Conservation (phyloP, 1,140 invertebrate genomes). For the Plutomurus gul region DNA sequence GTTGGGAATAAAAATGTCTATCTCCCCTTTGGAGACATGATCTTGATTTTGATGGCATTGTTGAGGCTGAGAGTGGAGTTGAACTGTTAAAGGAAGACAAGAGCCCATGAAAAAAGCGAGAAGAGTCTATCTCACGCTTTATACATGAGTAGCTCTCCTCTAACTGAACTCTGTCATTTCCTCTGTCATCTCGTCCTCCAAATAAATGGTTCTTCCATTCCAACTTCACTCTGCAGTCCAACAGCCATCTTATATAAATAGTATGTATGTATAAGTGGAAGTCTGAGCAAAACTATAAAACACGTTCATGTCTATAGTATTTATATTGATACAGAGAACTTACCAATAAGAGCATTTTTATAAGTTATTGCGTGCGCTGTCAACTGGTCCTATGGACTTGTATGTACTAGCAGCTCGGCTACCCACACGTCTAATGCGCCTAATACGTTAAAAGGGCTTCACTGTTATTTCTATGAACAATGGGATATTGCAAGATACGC, state of each 20-base stretch:
- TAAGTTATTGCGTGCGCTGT: too few species aligned
- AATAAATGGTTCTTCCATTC: constrained; percentile 16
- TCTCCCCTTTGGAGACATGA: constrained; percentile 22
- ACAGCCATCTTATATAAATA: too few species aligned
- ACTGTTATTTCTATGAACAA: too few species aligned
- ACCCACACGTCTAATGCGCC: too few species aligned
- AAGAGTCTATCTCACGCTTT: constrained; percentile 26
- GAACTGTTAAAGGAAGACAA: constrained; percentile 16
- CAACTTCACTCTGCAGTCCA: not conserved
- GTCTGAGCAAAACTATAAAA: too few species aligned
- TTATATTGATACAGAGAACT: too few species aligned
- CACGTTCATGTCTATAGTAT: too few species aligned
- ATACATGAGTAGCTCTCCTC: constrained; percentile 21
- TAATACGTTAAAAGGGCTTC: too few species aligned
- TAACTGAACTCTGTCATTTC: constrained; percentile 24
- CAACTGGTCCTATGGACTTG: too few species aligned
- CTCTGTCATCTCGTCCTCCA: constrained; percentile 19
- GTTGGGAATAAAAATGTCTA: constrained; percentile 24
- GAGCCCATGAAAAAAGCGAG: constrained; percentile 6
- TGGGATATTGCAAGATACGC: not conserved
- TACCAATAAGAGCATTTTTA: too few species aligned
- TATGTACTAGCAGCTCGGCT: too few species aligned
- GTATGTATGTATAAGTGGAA: too few species aligned
- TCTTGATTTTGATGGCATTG: constrained; percentile 27
- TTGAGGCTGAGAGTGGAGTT: constrained; percentile 22